A percentile compares a stretch with the other conserved stretches of the same genome.
Conservation (phyloP, 1,140 invertebrate species). For the Gerris buenoi region DNA sequence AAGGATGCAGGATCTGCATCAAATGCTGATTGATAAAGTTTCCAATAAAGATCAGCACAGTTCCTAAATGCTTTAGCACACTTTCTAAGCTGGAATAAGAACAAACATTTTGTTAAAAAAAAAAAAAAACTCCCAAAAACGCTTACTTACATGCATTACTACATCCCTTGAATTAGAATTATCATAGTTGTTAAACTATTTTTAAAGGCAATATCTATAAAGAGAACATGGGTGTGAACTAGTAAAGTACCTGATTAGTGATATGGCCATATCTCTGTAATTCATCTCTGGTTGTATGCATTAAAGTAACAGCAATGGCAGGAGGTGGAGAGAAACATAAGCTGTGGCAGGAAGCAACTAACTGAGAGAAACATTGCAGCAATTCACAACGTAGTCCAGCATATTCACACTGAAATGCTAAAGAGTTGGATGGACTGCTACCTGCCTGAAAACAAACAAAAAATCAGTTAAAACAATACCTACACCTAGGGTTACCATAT, state of each 20-base stretch:
- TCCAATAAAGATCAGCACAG: constrained; percentile 61
- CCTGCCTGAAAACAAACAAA: constrained; percentile 37
- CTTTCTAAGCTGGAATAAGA: constrained; percentile 45
- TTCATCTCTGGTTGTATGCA: constrained; percentile 61
- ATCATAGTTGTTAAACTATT: constrained; percentile 63
- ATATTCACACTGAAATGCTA: constrained; percentile 67
- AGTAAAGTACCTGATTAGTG: constrained; percentile 46
- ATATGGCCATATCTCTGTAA: constrained; percentile 67
- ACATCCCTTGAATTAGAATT: too few relatives aligned
- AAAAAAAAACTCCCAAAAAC: too few relatives aligned
- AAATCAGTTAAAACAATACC: too few relatives aligned
- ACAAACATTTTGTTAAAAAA: too few relatives aligned
- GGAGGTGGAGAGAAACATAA: constrained; percentile 81
- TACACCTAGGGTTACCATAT: too few relatives aligned
- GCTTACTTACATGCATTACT: too few relatives aligned
- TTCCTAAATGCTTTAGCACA: constrained; percentile 55
- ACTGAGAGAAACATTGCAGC: constrained; percentile 54
- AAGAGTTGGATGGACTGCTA: constrained; percentile 44
- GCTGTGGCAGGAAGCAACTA: constrained; percentile 62
- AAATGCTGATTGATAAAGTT: constrained; percentile 79
- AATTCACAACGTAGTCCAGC: constrained; percentile 57
- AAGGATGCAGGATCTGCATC: constrained; percentile 80
- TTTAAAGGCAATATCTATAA: constrained; percentile 36
- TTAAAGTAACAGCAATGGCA: constrained; percentile 71
- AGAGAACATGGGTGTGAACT: not conserved